phyloP scores from a whole-genome alignment of 2,888 invertebrate genomes.

The Ariolimax columbianus region DNA sequence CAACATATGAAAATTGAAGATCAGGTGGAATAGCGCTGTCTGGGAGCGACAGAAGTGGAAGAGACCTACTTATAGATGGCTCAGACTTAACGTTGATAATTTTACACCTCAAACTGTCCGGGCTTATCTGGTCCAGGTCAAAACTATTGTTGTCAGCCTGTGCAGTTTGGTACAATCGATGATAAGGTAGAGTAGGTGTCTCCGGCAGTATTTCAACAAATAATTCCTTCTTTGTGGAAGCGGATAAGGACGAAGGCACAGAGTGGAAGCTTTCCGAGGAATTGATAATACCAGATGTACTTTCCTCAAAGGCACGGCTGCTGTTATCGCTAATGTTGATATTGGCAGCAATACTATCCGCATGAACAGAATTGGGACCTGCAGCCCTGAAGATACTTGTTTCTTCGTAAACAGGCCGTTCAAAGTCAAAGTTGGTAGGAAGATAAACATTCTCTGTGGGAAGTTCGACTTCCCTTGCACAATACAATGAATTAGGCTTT shows the following conservation, averaged over 20 bases:
- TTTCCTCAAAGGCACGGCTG: neutral
- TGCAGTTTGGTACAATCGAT: neutral
- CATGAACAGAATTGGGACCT: neutral
- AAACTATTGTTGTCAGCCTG: neutral
- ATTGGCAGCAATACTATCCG: neutral
- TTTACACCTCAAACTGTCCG: neutral
- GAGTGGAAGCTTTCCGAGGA: neutral
- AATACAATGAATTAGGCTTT: neutral
- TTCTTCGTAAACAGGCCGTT: neutral
- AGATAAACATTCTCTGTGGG: neutral
- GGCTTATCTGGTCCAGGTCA: no score
- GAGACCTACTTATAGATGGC: conserved; percentile 5
- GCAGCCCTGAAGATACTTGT: neutral
- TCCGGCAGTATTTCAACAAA: neutral
- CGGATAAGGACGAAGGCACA: neutral
- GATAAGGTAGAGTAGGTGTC: neutral
- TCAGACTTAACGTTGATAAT: conserved; percentile 22
- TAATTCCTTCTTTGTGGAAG: neutral
- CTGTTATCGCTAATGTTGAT: neutral
- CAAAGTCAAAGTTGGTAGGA: neutral
- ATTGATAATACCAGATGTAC: neutral
- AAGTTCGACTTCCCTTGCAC: neutral
- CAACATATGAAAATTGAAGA: neutral
- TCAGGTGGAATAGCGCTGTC: neutral
- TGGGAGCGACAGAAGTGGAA: neutral